Percentiles rank a stretch among this genome's conserved stretches.
These are phyloP conservation scores for Oreotrochilus melanogaster DNA, from an alignment of 2,113 vertebrate genomes.

Conservation along the genomic window DNA sequence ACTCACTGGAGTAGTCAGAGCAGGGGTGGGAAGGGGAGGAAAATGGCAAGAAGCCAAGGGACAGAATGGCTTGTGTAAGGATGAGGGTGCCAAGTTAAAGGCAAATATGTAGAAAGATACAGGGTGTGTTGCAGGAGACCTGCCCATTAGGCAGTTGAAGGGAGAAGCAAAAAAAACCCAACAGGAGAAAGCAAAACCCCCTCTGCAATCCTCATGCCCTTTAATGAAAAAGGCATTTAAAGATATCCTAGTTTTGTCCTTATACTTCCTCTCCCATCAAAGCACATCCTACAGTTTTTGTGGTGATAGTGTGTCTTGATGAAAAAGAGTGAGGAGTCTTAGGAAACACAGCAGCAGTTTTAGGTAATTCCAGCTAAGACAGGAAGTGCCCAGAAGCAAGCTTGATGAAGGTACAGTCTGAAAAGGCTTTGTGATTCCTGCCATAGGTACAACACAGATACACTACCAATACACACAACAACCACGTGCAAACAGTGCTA, in stretches of 20 bases:
- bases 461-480: neutral
- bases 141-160: neutral
- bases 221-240: constrained; percentile 5
- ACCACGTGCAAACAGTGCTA: neutral
- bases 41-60: neutral
- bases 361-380: neutral
- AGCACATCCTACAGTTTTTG: constrained; percentile 36
- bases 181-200: neutral
- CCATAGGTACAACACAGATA: neutral
- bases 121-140: neutral
- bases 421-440: neutral
- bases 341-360: neutral
- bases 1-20: neutral
- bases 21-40: neutral
- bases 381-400: neutral
- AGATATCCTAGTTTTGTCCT: neutral
- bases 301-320: neutral
- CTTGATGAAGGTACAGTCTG: neutral
- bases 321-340: neutral
- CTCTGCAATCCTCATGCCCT: neutral
- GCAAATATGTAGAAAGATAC: neutral
- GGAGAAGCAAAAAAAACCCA: neutral
- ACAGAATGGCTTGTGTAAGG: neutral
- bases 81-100: neutral
- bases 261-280: constrained; percentile 10